A percentile compares a stretch with the other conserved stretches of the same genome.
Evolutionary conservation across 1,140 invertebrate species (phyloP).

Genomic region (Belonocnema kinseyi): DNA sequence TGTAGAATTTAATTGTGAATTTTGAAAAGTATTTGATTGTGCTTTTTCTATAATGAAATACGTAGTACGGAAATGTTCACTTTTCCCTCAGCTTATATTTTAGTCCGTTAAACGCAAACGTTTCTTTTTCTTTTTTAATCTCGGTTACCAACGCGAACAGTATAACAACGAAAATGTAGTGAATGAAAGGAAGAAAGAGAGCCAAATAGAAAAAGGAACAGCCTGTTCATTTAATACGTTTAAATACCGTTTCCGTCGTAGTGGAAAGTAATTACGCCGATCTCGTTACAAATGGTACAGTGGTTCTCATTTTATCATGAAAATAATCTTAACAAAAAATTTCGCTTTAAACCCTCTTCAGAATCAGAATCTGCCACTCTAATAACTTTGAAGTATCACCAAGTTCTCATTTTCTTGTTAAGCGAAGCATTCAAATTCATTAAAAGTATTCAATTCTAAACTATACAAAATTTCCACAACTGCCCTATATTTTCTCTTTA

Average conservation of each 20-base stretch:
- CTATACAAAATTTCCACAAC: too few species aligned
- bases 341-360: not conserved
- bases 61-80: not conserved
- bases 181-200: not conserved
- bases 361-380: too few species aligned
- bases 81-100: slow-evolving; percentile 27
- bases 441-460: too few species aligned
- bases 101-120: not conserved
- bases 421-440: too few species aligned
- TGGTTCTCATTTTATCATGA: slow-evolving; percentile 12
- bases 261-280: slow-evolving; percentile 40
- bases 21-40: not conserved
- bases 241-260: slow-evolving; percentile 36
- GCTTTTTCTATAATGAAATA: not conserved
- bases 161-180: not conserved
- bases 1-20: too few species aligned
- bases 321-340: not conserved
- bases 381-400: too few species aligned
- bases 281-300: slow-evolving; percentile 18
- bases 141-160: slow-evolving; percentile 26
- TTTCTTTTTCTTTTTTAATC: not conserved
- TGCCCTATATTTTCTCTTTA: too few species aligned
- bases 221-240: slow-evolving; percentile 29
- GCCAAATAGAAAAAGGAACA: not conserved
- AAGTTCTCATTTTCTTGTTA: not conserved